Base-by-base conservation (phyloP, 2,797 vertebrate genomes). In the Trachurus trachurus region DNA sequence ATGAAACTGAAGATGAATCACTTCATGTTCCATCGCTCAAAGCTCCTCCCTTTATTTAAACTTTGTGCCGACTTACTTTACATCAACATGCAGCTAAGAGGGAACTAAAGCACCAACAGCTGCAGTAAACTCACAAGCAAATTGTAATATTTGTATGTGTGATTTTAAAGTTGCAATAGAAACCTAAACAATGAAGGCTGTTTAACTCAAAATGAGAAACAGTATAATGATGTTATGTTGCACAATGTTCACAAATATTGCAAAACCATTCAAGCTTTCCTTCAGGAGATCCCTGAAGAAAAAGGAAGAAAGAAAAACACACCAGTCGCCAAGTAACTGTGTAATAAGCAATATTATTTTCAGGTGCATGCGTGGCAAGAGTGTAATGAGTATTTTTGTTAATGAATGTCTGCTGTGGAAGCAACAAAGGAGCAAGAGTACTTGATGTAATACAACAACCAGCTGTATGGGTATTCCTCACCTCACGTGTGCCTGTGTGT, bases 401-500 rank as follows among this genome's bases (percentile, higher is more conserved):
- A 60, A 80, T 66, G 17, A 21, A 29, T 64, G 69, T 78, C 60
- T 19, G 62, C 80, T 75, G 70, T 39, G 34, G 56, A 76, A 57
- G 49, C 42, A 70, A 39, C 40, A 37, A 45, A 45, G n/a, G 2
- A 40, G 11, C n/a, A 34, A 52, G 31, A 82, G 63, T 22, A 63
- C 37, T 59, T 42, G 19, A 49, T 7, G 29, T 60, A 47, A 76
- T 26, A 17, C 8, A 53, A 19, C 42, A 53, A 75, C 6, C 71
- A 86, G 76, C 74, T 72, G 74, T n/a, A 34, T 8, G 67, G 73
- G 56, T 63, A 57, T 63, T 50, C 47, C 71, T 80, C 59, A n/a
- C 34, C 47, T 71, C 21, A 39, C 34, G 0, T 72, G 31, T 57
- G 61, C 61, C 9, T 74, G 34, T 34, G 26, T 70, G 66, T 83